Evolutionary conservation across 2,113 vertebrate species (phyloP).

Genomic region (Psilopsiagon aymara): DNA sequence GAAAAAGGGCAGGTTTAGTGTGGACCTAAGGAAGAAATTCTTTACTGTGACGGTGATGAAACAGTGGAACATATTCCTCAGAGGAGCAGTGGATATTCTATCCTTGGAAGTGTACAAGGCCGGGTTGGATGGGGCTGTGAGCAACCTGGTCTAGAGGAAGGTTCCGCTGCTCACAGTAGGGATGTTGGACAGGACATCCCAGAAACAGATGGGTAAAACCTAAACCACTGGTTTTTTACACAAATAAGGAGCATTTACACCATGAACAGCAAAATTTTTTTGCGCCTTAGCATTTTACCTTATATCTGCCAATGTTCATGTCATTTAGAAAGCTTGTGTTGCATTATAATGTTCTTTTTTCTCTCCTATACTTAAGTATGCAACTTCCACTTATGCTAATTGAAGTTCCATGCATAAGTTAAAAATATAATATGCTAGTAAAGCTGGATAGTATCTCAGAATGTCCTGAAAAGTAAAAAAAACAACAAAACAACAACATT

Average conservation of each 20-base stretch:
- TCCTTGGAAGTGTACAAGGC: neutral
- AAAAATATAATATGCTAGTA: neutral
- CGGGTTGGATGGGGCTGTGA: neutral
- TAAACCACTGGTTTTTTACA: neutral
- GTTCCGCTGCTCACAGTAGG: neutral
- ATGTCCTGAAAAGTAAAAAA: neutral
- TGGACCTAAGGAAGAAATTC: neutral
- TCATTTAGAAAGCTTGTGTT: neutral
- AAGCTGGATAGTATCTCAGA: neutral
- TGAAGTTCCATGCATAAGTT: neutral
- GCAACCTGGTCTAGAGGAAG: neutral
- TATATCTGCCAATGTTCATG: neutral
- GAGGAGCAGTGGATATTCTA: neutral
- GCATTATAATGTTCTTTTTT: neutral
- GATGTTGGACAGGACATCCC: neutral
- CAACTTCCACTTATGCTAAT: neutral
- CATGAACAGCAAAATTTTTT: neutral
- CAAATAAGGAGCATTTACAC: neutral
- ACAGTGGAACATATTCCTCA: neutral
- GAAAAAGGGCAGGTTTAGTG: neutral
- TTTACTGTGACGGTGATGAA: neutral
- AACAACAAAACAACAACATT: accelerated
- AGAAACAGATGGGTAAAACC: neutral
- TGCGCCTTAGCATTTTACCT: neutral
- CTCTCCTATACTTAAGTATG: neutral